A percentile compares a stretch with the other conserved stretches of the same genome.
Evolutionary conservation across 2,888 invertebrate genomes (phyloP).

Genomic region (Syritta pipiens): DNA sequence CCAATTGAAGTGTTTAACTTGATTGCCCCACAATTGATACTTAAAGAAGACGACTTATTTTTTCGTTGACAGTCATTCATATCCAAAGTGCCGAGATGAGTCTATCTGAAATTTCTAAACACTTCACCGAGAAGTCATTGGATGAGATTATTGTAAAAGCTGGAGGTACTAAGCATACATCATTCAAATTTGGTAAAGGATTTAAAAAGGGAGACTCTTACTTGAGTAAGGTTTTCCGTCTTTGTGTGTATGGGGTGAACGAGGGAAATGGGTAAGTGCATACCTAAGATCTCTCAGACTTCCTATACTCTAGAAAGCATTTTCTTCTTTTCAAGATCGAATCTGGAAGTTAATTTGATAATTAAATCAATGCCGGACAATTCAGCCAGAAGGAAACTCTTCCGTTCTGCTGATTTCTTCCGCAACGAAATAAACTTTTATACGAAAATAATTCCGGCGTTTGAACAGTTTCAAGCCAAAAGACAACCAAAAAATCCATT

Average conservation of each 20-base stretch:
- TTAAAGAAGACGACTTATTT: conserved; percentile 9
- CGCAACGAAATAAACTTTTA: conserved; percentile 86
- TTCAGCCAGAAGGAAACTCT: conserved; percentile 83
- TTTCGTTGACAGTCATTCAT: no score
- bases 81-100: conserved; percentile 56
- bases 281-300: not conserved
- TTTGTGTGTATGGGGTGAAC: conserved; percentile 80
- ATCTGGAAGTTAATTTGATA: conserved; percentile 81
- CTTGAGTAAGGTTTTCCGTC: conserved; percentile 83
- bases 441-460: conserved; percentile 76
- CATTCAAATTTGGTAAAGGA: conserved; percentile 79
- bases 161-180: conserved; percentile 76
- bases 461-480: conserved; percentile 75
- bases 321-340: conserved; percentile 61
- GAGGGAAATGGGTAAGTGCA: conserved; percentile 71
- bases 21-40: not conserved
- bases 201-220: conserved; percentile 86
- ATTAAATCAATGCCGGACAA: conserved; percentile 85
- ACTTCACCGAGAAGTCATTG: conserved; percentile 79
- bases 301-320: not conserved
- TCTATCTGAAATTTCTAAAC: conserved; percentile 76
- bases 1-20: not conserved
- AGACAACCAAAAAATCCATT: conserved; percentile 79
- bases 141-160: conserved; percentile 77
- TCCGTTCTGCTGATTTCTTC: conserved; percentile 84